These are phyloP conservation scores for Nothoprocta perdicaria DNA, from an alignment of 2,113 vertebrate species.

Conservation along the genomic window DNA sequence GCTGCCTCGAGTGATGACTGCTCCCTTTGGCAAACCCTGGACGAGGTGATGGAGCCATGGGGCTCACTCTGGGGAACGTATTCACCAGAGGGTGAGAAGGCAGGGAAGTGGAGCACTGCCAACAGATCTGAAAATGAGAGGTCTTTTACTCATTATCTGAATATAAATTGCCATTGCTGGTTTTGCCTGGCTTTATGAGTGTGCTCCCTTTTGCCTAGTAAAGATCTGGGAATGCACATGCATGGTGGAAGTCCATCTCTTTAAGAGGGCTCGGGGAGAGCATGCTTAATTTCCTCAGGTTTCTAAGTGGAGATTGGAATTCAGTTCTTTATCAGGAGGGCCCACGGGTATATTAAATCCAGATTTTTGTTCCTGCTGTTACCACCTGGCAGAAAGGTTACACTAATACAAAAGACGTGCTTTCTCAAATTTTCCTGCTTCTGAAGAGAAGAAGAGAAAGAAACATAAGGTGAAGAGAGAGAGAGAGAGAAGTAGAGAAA, in stretches of 20 bases:
- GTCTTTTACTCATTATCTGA: constrained; percentile 46
- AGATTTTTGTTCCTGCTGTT: constrained; percentile 50
- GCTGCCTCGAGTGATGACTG: background rate
- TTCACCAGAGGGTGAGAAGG: background rate
- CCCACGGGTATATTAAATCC: constrained; percentile 51
- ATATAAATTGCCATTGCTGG: constrained; percentile 37
- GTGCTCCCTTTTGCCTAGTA: constrained; percentile 53
- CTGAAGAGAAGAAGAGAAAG: background rate
- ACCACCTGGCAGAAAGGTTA: constrained; percentile 61
- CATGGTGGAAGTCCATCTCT: constrained; percentile 54
- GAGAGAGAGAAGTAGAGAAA: background rate
- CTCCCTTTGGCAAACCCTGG: background rate
- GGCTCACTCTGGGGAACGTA: background rate
- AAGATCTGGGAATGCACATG: constrained; percentile 48
- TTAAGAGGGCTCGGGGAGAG: constrained; percentile 28
- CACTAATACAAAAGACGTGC: constrained; percentile 38
- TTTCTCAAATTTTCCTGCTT: constrained; percentile 61
- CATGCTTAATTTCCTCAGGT: constrained; percentile 62
- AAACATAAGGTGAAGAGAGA: background rate
- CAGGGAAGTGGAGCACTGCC: background rate
- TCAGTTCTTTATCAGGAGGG: constrained; percentile 54
- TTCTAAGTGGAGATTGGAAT: constrained; percentile 65
- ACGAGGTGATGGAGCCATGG: background rate
- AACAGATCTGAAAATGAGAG: background rate
- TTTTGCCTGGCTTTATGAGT: constrained; percentile 40